phyloP scores from a whole-genome alignment of 2,888 invertebrate species.

The Ecliptopera silaceata region DNA sequence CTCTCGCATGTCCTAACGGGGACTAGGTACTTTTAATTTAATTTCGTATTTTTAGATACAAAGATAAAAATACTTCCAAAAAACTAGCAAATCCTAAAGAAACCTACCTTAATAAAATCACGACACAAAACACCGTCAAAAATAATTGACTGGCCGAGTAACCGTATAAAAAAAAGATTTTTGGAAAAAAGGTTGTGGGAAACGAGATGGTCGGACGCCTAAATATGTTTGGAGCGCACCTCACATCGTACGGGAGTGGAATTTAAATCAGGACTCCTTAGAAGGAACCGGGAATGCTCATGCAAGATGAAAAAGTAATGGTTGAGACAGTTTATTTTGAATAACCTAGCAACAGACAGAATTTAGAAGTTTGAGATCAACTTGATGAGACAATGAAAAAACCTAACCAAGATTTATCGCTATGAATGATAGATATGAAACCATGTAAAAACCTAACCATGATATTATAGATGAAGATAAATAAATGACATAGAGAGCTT shows the following conservation, averaged over 20 bases:
- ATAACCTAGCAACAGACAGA: constrained; percentile 25
- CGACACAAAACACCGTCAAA: constrained; percentile 35
- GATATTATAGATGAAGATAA: too few relatives aligned
- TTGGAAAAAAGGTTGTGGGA: constrained; percentile 59
- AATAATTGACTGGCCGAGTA: constrained; percentile 34
- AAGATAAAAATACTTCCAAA: too few relatives aligned
- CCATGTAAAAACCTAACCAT: too few relatives aligned
- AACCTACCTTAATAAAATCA: constrained; percentile 25
- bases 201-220: constrained; percentile 64
- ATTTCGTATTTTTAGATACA: too few relatives aligned
- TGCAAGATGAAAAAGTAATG: constrained; percentile 53
- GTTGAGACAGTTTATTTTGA: constrained; percentile 49
- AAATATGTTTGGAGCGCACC: constrained; percentile 73
- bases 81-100: constrained; percentile 11
- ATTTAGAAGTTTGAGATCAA: too few relatives aligned
- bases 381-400: too few relatives aligned
- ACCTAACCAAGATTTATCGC: too few relatives aligned
- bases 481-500: too few relatives aligned
- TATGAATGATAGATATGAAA: too few relatives aligned
- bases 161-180: constrained; percentile 42
- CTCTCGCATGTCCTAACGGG: too few relatives aligned
- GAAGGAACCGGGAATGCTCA: constrained; percentile 62
- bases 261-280: constrained; percentile 75
- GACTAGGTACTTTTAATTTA: too few relatives aligned
- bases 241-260: constrained; percentile 66